Base-by-base conservation (phyloP, 2,888 invertebrate species). In the Bellardia pandia region DNA sequence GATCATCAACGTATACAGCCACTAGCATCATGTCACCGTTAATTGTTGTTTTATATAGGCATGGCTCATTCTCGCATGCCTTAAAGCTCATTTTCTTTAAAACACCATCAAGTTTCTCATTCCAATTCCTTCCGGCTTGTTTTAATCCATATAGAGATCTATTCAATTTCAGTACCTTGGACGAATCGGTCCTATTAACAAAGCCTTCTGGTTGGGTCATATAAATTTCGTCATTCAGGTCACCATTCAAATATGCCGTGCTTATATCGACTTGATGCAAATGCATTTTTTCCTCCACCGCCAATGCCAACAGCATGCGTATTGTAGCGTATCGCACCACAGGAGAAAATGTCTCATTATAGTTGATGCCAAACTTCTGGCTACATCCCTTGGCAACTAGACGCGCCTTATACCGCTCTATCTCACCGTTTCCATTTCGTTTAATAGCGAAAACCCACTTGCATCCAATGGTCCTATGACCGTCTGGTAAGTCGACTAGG, bases 81-180 rank as follows among this genome's bases (percentile, higher is more conserved):
- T 16, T 16, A 37, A 89, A 88, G 2, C 88, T 86, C 58, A 86
- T 83, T 40, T 68, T 14, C 16, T 60, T 37, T 23, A 89, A 62
- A 30, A 78, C 85, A n/a, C 56, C 83, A 37, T 89, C 88, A n/a
- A n/a, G n/a, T n/a, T 88, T 89, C 13, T 60, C 58, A 51, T 90
- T 89, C 90, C 89, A 90, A 37, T 90, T 88, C 6, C 89, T 82
- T 1, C 89, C 88, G 2, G 86, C 79, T 60, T 90, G 90, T 62
- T 89, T 90, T 13, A 91, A 75, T 3, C 90, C 90, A 62, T 90
- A 90, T 4, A 90, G 68, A 0, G 89, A 83, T 66, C 89, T 90
- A 6, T 88, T 79, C 4, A 90, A 78, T 53, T 79, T 88, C 3
- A 88, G 42, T 14, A 88, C 88, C 30, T 72, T 79, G 4, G 80